A percentile compares a stretch with the other conserved stretches of the same genome.
phyloP scores from a whole-genome alignment of 2,888 invertebrate genomes.

The Rhagium mordax region DNA sequence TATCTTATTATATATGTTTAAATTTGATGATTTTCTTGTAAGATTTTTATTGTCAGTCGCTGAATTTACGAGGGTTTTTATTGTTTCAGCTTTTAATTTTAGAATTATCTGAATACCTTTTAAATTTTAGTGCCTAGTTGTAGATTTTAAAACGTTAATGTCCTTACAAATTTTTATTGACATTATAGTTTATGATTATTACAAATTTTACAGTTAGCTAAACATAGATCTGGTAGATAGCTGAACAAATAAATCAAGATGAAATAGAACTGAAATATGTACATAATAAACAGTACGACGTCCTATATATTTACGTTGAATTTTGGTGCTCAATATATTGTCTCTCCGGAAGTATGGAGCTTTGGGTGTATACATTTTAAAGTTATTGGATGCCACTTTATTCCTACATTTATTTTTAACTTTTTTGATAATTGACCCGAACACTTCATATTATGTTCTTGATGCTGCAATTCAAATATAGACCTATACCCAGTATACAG shows the following conservation, averaged over 20 bases:
- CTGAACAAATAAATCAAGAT: background rate
- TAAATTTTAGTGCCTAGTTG: conserved; percentile 17
- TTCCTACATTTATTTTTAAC: too few species aligned
- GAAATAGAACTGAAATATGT: background rate
- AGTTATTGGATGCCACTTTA: too few species aligned
- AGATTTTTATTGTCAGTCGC: conserved; percentile 35
- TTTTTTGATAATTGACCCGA: too few species aligned
- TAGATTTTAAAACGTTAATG: conserved; percentile 2
- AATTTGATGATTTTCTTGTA: conserved; percentile 22
- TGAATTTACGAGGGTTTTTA: conserved; percentile 37
- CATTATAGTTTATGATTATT: conserved; percentile 9
- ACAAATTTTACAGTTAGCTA: too few species aligned
- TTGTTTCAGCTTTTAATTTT: conserved; percentile 32
- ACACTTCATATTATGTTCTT: too few species aligned
- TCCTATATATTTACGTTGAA: too few species aligned
- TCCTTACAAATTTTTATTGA: conserved; percentile 6
- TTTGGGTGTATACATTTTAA: too few species aligned
- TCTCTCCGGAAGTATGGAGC: too few species aligned
- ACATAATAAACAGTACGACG: background rate
- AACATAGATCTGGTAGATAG: too few species aligned
- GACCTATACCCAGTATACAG: too few species aligned
- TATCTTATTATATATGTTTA: conserved; percentile 33
- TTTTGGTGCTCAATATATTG: too few species aligned
- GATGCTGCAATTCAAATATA: too few species aligned
- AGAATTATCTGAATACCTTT: conserved; percentile 13